These are phyloP conservation scores for Odocoileus virginianus DNA, from an alignment of 2,113 vertebrate species.

Conservation along the genomic window DNA sequence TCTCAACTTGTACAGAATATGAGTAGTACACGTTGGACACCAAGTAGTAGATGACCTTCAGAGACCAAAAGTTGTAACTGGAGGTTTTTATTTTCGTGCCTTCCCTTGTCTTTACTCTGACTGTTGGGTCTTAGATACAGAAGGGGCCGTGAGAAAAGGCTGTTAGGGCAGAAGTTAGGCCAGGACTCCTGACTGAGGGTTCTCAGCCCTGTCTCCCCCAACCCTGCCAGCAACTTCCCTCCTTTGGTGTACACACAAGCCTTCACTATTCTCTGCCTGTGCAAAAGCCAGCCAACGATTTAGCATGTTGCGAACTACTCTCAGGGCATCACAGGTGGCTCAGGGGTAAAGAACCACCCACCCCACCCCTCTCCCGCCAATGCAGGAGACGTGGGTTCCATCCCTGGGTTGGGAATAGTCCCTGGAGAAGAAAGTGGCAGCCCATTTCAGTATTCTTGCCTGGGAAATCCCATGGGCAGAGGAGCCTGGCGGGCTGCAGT, in stretches of 20 bases:
- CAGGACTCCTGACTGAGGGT: not conserved
- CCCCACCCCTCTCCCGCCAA: not conserved
- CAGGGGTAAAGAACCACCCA: not conserved
- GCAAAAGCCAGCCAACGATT: no score
- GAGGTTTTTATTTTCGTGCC: not conserved
- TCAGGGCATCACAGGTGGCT: not conserved
- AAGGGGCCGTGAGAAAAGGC: not conserved
- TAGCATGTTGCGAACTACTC: not conserved
- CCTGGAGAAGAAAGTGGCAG: not conserved
- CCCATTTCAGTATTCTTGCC: not conserved
- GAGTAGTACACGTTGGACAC: not conserved
- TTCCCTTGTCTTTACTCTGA: not conserved
- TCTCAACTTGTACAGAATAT: fast-evolving
- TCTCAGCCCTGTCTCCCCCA: no score
- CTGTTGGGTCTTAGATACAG: fast-evolving
- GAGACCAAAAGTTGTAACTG: not conserved
- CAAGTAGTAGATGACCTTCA: not conserved
- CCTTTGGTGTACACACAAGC: no score
- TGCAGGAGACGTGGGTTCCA: not conserved
- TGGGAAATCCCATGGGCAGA: not conserved
- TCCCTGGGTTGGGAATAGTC: not conserved
- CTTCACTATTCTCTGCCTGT: no score
- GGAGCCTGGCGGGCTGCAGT: not conserved
- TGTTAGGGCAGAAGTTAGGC: not conserved
- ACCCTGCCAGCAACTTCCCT: not conserved